Base-by-base conservation (phyloP, 2,888 invertebrate genomes). In the Eupeodes luniger region DNA sequence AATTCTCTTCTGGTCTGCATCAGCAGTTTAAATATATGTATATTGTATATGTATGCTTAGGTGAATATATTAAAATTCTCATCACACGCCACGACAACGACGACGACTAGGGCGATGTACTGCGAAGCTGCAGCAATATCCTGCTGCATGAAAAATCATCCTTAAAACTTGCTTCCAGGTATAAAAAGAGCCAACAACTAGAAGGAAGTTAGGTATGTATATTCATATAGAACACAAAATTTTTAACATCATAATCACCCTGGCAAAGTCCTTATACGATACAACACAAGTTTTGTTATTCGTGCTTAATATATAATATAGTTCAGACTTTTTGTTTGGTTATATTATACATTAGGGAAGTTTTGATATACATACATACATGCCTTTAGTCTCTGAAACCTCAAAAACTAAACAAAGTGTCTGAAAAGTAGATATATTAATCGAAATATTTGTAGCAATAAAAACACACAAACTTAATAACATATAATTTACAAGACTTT, bases 31-130 rank as follows among this genome's bases (percentile, higher is more conserved):
- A 40, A 49, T 14, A 14, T 7, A 47, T 51, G 0, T 19, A 16
- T 59, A 55, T 47, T 44, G 47, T n/a, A 19, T 19, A 57, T 67
- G 67, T 66, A n/a, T 74, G 49, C 49, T 62, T 49, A 59, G 81
- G 67, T 27, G 76, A 81, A 75, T 61, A 61, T 44, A 85, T 85
- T 72, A 85, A 74, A 78, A 85, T 85, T 85, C 85, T 49, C 51
- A 78, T 78, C 85, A 85, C 85, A 85, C 51, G 51, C 72, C 11
- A 59, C 5, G 5, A 36, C 1, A 5, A 5, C 40, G 40, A 5
- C 40, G 40, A 40, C 40, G 40, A 40, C 40, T 2, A 27, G 1
- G 27, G 27, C 27, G 12, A 14, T 40, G 62, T 77, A 51, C 34
- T 19, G 47, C 47, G 53, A 44, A 59, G 64, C 80, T 49, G 85